Evolutionary conservation across 2,797 vertebrate species (phyloP), one percentile per base, ranked within the genome.

Genomic region (Macropus fuliginosus): DNA sequence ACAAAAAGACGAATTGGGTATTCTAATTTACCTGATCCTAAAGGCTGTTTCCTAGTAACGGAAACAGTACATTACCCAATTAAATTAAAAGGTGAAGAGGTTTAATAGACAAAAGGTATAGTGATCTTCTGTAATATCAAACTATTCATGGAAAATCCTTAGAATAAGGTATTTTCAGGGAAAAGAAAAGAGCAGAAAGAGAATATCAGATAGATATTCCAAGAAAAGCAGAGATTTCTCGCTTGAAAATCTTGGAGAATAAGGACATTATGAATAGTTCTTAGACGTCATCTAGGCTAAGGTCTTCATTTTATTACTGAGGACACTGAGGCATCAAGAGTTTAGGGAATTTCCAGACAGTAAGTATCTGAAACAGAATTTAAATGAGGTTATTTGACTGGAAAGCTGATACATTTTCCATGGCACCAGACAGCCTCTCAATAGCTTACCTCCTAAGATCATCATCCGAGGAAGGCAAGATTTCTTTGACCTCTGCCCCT

Each of bases 11-110:
- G 92, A 96, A 62, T 52, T 96, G 66, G 46, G 59, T 52, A 81
- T 66, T 97, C 57, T 96, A 92, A 96, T 97, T 94, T 96, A 93
- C 81, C 40, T 91, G 56, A 93, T 97, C 94, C 66, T 95, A 94
- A 97, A 94, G 62, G 91, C 29, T 40, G 95, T 95, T 97, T 97
- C 92, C 89, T 96, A n/a, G 55, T 96, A 97, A 96, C 94, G 93
- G 94, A 96, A 98, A 96, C 95, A 93, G 54, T 95, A 87, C 10
- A 95, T 94, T 96, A 97, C 93, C 52, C 56, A 95, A 94, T 92
- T 97, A 97, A 89, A 94, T 92, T 90, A 96, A 62, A 93, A 93
- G 18, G 13, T 93, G 95, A 90, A 92, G 46, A 98, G 96, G 95
- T 95, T 92, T 94, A 93, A 94, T 31, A 95, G 95, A 90, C 91